Conservation (phyloP, 2,113 vertebrate genomes). For the Forbesichthys papilliferus region DNA sequence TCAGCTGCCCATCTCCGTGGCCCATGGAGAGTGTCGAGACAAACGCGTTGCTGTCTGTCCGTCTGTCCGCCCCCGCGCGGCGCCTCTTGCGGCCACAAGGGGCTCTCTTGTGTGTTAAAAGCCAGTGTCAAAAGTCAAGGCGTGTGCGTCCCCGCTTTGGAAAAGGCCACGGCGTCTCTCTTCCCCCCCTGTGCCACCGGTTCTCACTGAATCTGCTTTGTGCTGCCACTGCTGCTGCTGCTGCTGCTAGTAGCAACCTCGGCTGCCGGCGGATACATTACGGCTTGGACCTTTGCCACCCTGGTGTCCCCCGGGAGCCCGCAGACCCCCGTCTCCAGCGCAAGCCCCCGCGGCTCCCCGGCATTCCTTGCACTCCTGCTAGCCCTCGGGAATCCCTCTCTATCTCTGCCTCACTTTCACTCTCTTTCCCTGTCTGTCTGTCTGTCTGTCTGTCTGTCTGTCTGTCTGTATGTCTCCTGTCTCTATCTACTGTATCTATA, state of each 20-base stretch:
- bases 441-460: neutral
- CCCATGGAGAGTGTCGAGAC: constrained; percentile 36
- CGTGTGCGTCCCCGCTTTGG: constrained; percentile 10
- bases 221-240: constrained; percentile 1
- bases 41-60: constrained; percentile 45
- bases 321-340: constrained; percentile 34
- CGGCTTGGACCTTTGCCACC: constrained; percentile 54
- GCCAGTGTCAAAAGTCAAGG: constrained; percentile 49
- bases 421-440: neutral
- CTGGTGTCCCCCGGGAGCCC: constrained; percentile 47
- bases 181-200: neutral
- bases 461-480: too few species aligned
- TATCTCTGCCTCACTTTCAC: constrained; percentile 6
- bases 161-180: constrained; percentile 35
- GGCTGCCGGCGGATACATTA: constrained; percentile 47
- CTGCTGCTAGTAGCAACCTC: constrained; percentile 28
- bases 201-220: constrained; percentile 38
- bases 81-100: constrained; percentile 6
- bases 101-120: constrained; percentile 8
- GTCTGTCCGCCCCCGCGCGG: neutral
- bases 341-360: constrained; percentile 46
- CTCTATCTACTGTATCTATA: too few species aligned
- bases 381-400: constrained; percentile 50
- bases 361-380: constrained; percentile 59
- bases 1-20: constrained; percentile 60